A percentile compares a stretch with the other conserved stretches of the same genome.
These are phyloP conservation scores for Syngnathus floridae DNA, from an alignment of 2,113 vertebrate genomes.

Conservation along the genomic window DNA sequence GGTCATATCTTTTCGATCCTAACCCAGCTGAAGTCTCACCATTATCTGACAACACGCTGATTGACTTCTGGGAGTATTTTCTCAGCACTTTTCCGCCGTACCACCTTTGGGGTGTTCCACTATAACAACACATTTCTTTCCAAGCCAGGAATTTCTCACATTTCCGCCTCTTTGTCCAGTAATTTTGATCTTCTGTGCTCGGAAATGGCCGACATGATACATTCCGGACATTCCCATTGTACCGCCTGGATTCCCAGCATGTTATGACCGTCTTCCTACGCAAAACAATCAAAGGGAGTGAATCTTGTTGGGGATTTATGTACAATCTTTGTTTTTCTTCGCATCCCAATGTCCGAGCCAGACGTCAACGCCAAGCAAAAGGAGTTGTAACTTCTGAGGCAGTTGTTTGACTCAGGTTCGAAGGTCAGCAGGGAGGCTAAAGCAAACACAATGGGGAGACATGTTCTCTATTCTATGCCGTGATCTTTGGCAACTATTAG, in stretches of 20 bases:
- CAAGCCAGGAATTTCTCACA: neutral
- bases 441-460: conserved; percentile 33
- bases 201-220: neutral
- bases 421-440: conserved; percentile 46
- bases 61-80: neutral
- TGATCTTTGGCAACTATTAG: conserved; percentile 40
- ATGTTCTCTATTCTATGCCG: conserved; percentile 11
- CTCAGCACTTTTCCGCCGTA: neutral
- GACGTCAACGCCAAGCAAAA: conserved; percentile 52
- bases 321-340: conserved; percentile 9
- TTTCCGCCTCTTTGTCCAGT: neutral
- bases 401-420: conserved; percentile 27
- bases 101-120: neutral
- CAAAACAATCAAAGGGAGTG: neutral
- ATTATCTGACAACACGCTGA: neutral
- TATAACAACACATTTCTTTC: neutral
- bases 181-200: neutral
- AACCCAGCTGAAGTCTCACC: neutral
- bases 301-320: conserved; percentile 18
- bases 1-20: no score
- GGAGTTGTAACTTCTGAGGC: conserved; percentile 29
- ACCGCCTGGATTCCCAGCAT: neutral
- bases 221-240: conserved; percentile 4
- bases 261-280: neutral
- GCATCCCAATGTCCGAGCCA: conserved; percentile 10